Conservation (phyloP, 2,888 invertebrate species). For the Euzophera pinguis region DNA sequence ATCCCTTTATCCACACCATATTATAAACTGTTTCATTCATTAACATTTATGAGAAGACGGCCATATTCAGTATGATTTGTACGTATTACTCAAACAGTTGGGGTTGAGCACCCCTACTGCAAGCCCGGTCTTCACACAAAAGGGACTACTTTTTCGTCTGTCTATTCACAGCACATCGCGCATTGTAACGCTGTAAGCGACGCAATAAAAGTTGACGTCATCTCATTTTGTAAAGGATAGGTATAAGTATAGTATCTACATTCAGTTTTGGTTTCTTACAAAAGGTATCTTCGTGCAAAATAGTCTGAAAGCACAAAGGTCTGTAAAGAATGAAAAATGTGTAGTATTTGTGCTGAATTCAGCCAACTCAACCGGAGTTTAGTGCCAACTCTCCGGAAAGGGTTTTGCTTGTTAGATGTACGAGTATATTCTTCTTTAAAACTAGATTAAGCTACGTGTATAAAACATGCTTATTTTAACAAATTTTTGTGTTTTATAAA, state of each 20-base stretch:
- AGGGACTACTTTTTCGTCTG: slow-evolving; percentile 12
- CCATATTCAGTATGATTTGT: not conserved
- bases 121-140: slow-evolving; percentile 10
- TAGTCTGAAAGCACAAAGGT: slow-evolving; percentile 6
- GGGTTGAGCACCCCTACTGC: slow-evolving; percentile 6
- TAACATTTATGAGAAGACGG: too few species aligned
- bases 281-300: not conserved
- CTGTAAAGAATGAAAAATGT: slow-evolving; percentile 7
- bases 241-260: not conserved
- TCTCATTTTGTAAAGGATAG: slow-evolving; percentile 18
- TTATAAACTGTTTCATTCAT: too few species aligned
- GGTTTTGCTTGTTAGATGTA: not conserved
- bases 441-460: not conserved
- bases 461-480: not conserved
- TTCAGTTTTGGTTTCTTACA: slow-evolving; percentile 9
- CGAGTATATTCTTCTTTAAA: not conserved
- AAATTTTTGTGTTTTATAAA: too few species aligned
- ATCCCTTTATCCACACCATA: too few species aligned
- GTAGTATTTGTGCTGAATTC: slow-evolving; percentile 3
- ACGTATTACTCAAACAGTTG: slow-evolving; percentile 3
- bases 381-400: not conserved
- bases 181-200: slow-evolving; percentile 18
- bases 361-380: not conserved
- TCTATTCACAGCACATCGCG: slow-evolving; percentile 8
- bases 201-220: slow-evolving; percentile 27